Conservation (phyloP, 2,888 invertebrate genomes). For the Embidobia sp. region DNA sequence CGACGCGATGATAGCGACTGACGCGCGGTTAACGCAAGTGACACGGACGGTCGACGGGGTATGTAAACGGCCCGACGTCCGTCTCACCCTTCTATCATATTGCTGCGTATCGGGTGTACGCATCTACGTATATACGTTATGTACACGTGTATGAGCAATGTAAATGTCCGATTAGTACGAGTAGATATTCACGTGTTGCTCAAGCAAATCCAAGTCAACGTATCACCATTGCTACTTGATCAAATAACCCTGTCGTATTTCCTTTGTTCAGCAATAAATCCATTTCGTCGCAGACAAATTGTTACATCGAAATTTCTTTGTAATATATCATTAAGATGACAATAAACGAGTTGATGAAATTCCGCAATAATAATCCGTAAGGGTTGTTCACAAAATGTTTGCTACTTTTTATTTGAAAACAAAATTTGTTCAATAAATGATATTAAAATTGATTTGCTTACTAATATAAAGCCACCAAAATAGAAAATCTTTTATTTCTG, state of each 20-base stretch:
- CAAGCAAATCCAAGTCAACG: slow-evolving; percentile 41
- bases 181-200: slow-evolving; percentile 52
- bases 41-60: slow-evolving; percentile 51
- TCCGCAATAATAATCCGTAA: no score
- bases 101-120: slow-evolving; percentile 42
- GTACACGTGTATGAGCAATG: slow-evolving; percentile 47
- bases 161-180: slow-evolving; percentile 49
- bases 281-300: neutral
- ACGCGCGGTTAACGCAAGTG: slow-evolving; percentile 66
- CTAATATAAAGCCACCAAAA: no score
- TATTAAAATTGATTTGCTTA: no score
- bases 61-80: slow-evolving; percentile 55
- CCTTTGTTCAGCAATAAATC: neutral
- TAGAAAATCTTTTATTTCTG: no score
- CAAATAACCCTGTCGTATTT: neutral
- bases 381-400: no score
- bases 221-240: slow-evolving; percentile 22
- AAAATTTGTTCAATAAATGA: no score
- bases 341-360: no score
- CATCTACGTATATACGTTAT: slow-evolving; percentile 35
- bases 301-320: neutral
- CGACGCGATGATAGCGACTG: slow-evolving; percentile 68
- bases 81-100: slow-evolving; percentile 56
- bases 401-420: no score
- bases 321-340: no score